Evolutionary conservation across 64 coral and sea anemone species (phyloP), one percentile per base, ranked within the genome.

Genomic region (Montipora cactus): DNA sequence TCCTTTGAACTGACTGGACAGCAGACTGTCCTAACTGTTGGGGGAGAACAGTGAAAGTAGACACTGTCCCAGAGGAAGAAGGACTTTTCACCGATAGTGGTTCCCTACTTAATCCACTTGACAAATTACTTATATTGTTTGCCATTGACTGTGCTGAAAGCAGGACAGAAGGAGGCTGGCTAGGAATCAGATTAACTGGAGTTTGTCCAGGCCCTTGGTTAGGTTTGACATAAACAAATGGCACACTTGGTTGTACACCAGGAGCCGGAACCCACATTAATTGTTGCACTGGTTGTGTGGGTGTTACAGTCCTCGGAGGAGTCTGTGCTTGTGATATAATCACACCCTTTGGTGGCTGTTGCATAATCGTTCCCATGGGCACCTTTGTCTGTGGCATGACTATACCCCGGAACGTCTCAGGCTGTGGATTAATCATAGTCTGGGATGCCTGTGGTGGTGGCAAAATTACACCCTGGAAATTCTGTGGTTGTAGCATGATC

Each of bases 21-120:
- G 82, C 82, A 3, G 16, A 22, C 46, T 72, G 82, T 72, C 82
- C 82, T 46, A 86, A 46, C 9, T 86, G 64, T 51, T 86, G 82
- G 8, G 82, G 82, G 37, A 86, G 47, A 7, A 86, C 82, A 71
- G 44, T 86, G 28, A 86, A 86, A 18, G 82, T 86, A 20, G 82
- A 71, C 4, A 86, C 82, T 49, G 82, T 86, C 64, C 44, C 82
- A 86, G 64, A 67, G 3, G 82, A 71, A 10, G 82, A 7, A 49
- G 4, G 20, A 59, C 47, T 67, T n/a, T 59, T 44, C 62, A 84
- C 59, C n/a, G 81, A 44, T 4, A 28, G 5, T 68, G 28, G 45
- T 49, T 66, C 64, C 66, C n/a, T 72, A 8, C 18, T 16, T 2
- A 28, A 16, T 48, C 18, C 66, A 70, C 18, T 50, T 0, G 45